These are phyloP conservation scores for Hermodice carunculata DNA, from an alignment of 2,888 invertebrate genomes.

Conservation along the genomic window DNA sequence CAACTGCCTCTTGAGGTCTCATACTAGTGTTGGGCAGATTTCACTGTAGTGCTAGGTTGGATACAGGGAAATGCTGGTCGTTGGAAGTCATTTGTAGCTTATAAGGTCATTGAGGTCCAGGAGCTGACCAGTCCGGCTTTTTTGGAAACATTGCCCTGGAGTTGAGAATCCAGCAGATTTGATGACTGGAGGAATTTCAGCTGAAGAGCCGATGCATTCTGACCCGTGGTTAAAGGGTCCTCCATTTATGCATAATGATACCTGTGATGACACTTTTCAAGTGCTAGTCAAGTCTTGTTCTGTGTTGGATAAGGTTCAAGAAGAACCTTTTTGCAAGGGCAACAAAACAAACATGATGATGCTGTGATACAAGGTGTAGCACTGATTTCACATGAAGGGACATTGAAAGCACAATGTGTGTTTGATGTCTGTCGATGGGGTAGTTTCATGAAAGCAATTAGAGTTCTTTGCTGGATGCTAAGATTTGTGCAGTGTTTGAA, in stretches of 20 bases:
- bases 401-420: not conserved
- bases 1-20: slow-evolving; percentile 26
- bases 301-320: not conserved
- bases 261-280: not conserved
- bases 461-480: not conserved
- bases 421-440: not conserved
- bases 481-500: not conserved
- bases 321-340: not conserved
- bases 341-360: not conserved
- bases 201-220: slow-evolving; percentile 16
- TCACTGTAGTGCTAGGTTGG: slow-evolving; percentile 41
- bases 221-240: slow-evolving; percentile 43
- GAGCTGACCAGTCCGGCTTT: too few species aligned
- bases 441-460: not conserved
- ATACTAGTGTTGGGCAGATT: slow-evolving; percentile 38
- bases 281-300: not conserved
- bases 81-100: slow-evolving; percentile 45
- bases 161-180: slow-evolving; percentile 54
- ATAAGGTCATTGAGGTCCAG: too few species aligned
- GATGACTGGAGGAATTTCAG: slow-evolving; percentile 41
- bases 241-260: not conserved
- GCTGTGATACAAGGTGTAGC: not conserved
- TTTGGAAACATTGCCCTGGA: slow-evolving; percentile 45
- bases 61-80: slow-evolving; percentile 20
- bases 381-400: not conserved